phyloP scores from a whole-genome alignment of 2,797 vertebrate genomes.

The Sciurus vulgaris region DNA sequence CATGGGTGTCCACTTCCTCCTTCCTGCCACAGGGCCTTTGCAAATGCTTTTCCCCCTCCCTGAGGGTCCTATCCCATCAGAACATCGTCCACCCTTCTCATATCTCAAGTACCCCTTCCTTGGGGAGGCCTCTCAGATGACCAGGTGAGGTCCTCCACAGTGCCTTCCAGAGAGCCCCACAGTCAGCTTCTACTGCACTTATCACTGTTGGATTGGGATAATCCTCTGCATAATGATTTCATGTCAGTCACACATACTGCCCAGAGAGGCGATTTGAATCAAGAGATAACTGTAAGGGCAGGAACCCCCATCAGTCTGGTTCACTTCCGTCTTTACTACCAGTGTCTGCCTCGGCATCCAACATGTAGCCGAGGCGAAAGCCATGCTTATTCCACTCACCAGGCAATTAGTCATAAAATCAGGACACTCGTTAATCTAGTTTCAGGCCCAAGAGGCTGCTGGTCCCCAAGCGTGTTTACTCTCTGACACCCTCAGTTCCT shows the following conservation, averaged over 20 bases:
- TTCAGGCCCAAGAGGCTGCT: not conserved
- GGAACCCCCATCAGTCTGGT: not conserved
- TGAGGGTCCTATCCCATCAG: not conserved
- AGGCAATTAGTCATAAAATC: not conserved
- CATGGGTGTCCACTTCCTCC: not conserved
- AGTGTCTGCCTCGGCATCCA: not conserved
- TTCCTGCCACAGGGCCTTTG: not conserved
- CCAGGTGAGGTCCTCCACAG: not conserved
- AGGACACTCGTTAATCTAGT: not conserved
- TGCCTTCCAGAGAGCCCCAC: not conserved
- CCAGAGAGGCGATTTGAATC: not conserved
- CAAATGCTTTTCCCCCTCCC: too few relatives aligned
- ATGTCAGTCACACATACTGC: not conserved
- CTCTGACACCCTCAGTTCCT: not conserved
- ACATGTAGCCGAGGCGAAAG: not conserved
- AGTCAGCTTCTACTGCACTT: not conserved
- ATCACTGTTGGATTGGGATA: accelerated
- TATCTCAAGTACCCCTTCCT: not conserved
- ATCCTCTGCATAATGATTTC: not conserved
- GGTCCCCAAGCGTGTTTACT: accelerated
- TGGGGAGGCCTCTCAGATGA: not conserved
- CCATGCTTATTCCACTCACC: not conserved
- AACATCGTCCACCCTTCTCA: not conserved
- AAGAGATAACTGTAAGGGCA: not conserved
- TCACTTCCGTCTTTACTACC: not conserved